A percentile compares a stretch with the other conserved stretches of the same genome.
These are phyloP conservation scores for Uria aalge DNA, from an alignment of 2,113 vertebrate species.

Conservation along the genomic window DNA sequence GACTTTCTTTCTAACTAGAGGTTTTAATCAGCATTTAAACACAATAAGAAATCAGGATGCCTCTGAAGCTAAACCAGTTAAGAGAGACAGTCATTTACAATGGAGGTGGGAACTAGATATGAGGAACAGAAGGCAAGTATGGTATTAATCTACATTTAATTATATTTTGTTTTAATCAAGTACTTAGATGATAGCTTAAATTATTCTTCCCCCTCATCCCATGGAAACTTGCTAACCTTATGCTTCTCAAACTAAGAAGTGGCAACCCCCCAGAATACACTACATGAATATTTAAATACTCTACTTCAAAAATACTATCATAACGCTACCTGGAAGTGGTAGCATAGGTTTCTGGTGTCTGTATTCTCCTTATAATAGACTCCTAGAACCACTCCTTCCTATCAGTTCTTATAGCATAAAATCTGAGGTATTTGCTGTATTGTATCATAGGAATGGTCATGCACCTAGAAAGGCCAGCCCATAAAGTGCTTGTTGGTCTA, in stretches of 20 bases:
- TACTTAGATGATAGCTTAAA: background rate
- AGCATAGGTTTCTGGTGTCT: background rate
- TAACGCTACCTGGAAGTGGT: background rate
- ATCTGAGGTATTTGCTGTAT: background rate
- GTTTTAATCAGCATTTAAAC: background rate
- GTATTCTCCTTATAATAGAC: background rate
- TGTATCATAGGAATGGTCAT: background rate
- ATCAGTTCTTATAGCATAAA: background rate
- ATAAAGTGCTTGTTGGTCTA: background rate
- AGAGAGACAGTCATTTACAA: background rate
- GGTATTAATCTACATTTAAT: slow-evolving; percentile 5
- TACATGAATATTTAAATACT: background rate
- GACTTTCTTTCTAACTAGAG: background rate
- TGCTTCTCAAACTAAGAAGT: background rate
- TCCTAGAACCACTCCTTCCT: background rate
- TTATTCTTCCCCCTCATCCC: background rate
- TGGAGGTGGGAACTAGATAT: background rate
- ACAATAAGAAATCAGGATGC: background rate
- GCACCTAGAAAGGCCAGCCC: background rate
- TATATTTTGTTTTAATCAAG: slow-evolving; percentile 1
- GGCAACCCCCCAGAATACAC: background rate
- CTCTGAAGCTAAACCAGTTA: background rate
- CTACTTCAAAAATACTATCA: background rate
- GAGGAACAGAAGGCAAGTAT: background rate
- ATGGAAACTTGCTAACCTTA: background rate